These are phyloP conservation scores for Alloplasta piceator DNA, from an alignment of 2,888 invertebrate species.

Conservation along the genomic window DNA sequence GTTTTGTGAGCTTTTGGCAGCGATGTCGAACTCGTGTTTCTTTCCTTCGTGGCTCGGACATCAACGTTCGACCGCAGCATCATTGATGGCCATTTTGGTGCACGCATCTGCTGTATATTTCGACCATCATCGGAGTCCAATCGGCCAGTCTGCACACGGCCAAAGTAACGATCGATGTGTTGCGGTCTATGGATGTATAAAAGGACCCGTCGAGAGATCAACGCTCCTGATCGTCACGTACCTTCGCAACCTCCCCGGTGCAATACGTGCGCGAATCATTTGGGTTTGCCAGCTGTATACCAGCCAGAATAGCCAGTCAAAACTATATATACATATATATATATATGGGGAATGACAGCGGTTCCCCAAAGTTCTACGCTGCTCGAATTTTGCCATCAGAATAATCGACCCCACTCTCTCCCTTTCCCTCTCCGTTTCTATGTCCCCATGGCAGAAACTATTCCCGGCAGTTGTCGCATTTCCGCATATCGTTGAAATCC, in stretches of 20 bases:
- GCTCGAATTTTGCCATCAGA: constrained; percentile 42
- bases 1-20: too few species aligned
- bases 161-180: constrained; percentile 22
- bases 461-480: constrained; percentile 19
- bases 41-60: too few species aligned
- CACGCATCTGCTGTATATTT: too few species aligned
- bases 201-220: constrained; percentile 18
- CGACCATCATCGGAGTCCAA: constrained; percentile 20
- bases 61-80: too few species aligned
- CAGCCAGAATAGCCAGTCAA: not conserved
- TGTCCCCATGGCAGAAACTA: constrained; percentile 22
- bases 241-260: constrained; percentile 30
- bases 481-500: constrained; percentile 40
- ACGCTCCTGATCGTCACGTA: constrained; percentile 38
- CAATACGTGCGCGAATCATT: constrained; percentile 55
- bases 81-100: too few species aligned
- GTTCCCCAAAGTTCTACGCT: constrained; percentile 35
- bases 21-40: too few species aligned
- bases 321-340: not conserved
- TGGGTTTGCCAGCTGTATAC: constrained; percentile 43
- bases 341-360: constrained; percentile 8
- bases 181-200: not conserved
- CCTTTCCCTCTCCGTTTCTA: not conserved
- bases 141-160: constrained; percentile 30
- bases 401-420: constrained; percentile 44